Percentiles rank a stretch among this genome's conserved stretches.
These are phyloP conservation scores for Notodonta ziczac DNA, from an alignment of 2,888 invertebrate genomes.

Conservation along the genomic window DNA sequence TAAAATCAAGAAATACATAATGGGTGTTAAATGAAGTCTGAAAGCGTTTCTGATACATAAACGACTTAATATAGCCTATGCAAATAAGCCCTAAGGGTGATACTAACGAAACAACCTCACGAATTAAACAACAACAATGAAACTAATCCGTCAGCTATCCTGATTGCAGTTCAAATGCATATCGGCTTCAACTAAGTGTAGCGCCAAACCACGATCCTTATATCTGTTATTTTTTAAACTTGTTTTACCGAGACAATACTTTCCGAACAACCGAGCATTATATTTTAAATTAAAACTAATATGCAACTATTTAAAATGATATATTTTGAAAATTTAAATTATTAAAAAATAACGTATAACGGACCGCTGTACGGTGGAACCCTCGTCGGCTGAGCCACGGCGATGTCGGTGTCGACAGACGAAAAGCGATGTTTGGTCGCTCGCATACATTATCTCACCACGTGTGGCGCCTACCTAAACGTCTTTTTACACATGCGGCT, in stretches of 20 bases:
- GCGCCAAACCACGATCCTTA: constrained; percentile 47
- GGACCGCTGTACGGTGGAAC: constrained; percentile 18
- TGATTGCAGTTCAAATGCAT: constrained; percentile 79
- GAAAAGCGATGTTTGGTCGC: constrained; percentile 43
- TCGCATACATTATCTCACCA: constrained; percentile 55
- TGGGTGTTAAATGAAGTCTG: not conserved
- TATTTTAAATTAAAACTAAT: not conserved
- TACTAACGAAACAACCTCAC: constrained; percentile 71
- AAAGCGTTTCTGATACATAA: not conserved
- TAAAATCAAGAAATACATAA: not conserved
- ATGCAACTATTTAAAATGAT: not conserved
- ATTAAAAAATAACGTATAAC: constrained; percentile 16
- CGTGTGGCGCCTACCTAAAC: constrained; percentile 61
- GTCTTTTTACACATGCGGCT: constrained; percentile 81
- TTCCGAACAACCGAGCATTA: constrained; percentile 1
- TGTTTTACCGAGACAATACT: constrained; percentile 2
- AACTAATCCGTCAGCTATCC: constrained; percentile 77
- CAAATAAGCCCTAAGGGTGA: constrained; percentile 64
- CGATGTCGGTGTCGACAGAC: constrained; percentile 28
- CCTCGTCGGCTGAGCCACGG: constrained; percentile 36
- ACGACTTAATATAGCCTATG: constrained; percentile 54
- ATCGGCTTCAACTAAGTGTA: constrained; percentile 72
- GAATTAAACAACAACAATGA: constrained; percentile 77
- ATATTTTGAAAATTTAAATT: not conserved
- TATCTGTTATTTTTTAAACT: constrained; percentile 39